A percentile compares a stretch with the other conserved stretches of the same genome.
Evolutionary conservation across 2,888 invertebrate species (phyloP).

Genomic region (Pyrgus malvae): DNA sequence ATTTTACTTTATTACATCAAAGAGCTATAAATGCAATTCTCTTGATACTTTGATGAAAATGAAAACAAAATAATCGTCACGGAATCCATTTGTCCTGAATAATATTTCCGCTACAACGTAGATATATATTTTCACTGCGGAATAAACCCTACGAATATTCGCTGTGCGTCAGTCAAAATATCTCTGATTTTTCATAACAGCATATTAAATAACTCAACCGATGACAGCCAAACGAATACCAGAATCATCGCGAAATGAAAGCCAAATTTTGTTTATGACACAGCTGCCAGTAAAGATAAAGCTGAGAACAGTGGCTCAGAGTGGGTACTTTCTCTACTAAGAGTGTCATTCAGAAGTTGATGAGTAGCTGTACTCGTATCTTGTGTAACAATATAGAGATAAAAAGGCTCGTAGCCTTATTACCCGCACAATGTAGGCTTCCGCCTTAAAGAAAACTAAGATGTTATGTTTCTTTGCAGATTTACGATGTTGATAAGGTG

Average conservation of each 20-base stretch:
- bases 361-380: constrained; percentile 10
- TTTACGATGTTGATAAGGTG: constrained; percentile 87
- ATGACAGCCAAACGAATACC: too few species aligned
- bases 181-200: too few species aligned
- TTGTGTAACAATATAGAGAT: constrained; percentile 17
- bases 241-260: background rate
- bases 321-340: background rate
- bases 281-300: constrained; percentile 5
- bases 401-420: constrained; percentile 16
- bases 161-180: too few species aligned
- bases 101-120: too few species aligned
- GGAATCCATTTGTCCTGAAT: too few species aligned
- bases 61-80: too few species aligned
- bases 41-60: too few species aligned
- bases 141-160: too few species aligned
- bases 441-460: constrained; percentile 18
- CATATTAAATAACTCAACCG: too few species aligned
- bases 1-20: too few species aligned
- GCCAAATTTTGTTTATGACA: constrained; percentile 1
- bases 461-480: constrained; percentile 71
- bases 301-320: constrained; percentile 8
- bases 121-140: too few species aligned
- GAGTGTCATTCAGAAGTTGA: constrained; percentile 17
- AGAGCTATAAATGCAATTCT: too few species aligned
- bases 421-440: constrained; percentile 14